Evolutionary conservation across 2,888 invertebrate species (phyloP), one percentile per base, ranked within the genome.

Genomic region (Himalopsyche anomala): DNA sequence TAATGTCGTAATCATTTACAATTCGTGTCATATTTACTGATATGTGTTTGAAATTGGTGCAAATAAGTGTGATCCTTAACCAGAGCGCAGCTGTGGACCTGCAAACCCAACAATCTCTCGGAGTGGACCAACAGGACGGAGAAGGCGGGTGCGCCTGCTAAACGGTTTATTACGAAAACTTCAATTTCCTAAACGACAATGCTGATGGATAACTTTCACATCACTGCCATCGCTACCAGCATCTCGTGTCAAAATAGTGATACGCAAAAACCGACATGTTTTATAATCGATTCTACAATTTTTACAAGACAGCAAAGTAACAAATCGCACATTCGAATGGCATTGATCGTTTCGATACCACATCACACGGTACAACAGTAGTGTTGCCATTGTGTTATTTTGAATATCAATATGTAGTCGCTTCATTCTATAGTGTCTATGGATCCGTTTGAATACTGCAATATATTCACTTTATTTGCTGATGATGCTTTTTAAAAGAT

Each of bases 101-200:
- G 90, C 96, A 96, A 94, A 96, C 96, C 89, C 96, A 96, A 92
- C 95, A 96, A 89, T 95, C 96, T 90, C 95, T 96, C 93, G 96
- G 96, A 91, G 95, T 95, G 89, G 96, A 96, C 92, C 95, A 95
- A 91, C 95, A 95, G 90, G 96, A 96, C 91, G 95, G 95, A 91
- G 96, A 96, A 92, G 95, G 96, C 90, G 96, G 96, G 91, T 97
- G 97, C 92, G 96, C 96, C 93, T 97, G 97, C 94, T 97, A 94
- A 74, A 74, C 38, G 74, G 74, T 36, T 74, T 38, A 74, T 38
- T 38, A 9, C 36, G 74, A 38, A 62, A 74, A 38, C 74, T 74
- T 38, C 36, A 3, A 74, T 74, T 74, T 74, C 74, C 28, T 28
- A 74, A 74, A 74, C 38, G 74, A 74, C 74, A 74, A 74, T 74